Evolutionary conservation across 2,797 vertebrate genomes (phyloP).

Genomic region (Spizella passerina): DNA sequence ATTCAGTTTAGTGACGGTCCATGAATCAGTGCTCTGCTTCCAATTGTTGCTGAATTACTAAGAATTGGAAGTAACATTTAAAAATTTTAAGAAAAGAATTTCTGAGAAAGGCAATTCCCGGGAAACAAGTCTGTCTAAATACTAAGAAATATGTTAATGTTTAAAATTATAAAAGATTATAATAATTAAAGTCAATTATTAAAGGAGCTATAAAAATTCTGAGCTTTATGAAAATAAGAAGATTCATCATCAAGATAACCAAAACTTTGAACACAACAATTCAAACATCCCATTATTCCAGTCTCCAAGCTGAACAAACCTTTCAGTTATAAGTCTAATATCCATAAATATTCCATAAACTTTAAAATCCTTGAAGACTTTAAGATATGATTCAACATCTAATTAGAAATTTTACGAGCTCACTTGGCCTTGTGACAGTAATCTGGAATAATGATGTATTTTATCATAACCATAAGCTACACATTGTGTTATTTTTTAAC

Average conservation of each 20-base stretch:
- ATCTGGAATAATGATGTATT: not conserved
- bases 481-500: not conserved
- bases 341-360: not conserved
- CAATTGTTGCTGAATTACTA: not conserved
- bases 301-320: not conserved
- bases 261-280: not conserved
- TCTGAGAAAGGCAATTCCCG: not conserved
- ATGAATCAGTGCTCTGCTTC: not conserved
- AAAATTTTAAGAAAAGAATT: slow-evolving; percentile 1
- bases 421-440: not conserved
- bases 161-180: not conserved
- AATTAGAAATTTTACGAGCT: not conserved
- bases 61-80: not conserved
- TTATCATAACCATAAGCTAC: not conserved
- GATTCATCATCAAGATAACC: not conserved
- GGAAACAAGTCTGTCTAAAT: not conserved
- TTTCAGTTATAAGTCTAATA: not conserved
- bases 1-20: not conserved
- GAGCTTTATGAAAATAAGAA: not conserved
- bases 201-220: not conserved
- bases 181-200: not conserved
- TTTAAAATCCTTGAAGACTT: not conserved
- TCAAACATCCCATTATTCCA: not conserved
- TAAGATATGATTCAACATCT: not conserved
- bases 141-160: not conserved